Conservation (phyloP, 1,140 invertebrate genomes). For the Mylabris phalerata region DNA sequence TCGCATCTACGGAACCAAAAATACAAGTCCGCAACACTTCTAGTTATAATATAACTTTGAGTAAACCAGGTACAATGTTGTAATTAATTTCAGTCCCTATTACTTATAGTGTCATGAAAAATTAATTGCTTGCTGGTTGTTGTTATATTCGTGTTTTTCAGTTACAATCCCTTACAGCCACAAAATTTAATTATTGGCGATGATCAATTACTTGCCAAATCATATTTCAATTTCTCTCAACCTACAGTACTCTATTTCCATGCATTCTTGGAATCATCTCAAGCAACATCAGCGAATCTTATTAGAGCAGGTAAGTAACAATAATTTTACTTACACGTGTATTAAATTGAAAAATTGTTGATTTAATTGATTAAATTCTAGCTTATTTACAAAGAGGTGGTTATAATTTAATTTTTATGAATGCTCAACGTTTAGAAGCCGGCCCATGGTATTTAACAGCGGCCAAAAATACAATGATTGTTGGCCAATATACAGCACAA, state of each 20-base stretch:
- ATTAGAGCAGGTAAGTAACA: constrained; percentile 45
- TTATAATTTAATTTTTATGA: constrained; percentile 48
- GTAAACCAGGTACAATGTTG: too few species aligned
- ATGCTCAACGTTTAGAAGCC: constrained; percentile 45
- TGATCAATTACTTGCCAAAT: constrained; percentile 45
- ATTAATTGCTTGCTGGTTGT: background rate
- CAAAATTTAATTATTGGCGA: constrained; percentile 44
- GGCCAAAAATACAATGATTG: constrained; percentile 47
- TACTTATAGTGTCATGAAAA: background rate
- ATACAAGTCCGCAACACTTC: too few species aligned
- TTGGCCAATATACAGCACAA: constrained; percentile 45
- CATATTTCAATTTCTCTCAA: constrained; percentile 49
- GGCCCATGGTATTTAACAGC: constrained; percentile 52
- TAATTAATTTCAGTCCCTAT: too few species aligned
- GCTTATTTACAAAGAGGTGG: constrained; percentile 47
- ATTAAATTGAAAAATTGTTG: background rate
- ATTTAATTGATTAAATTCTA: constrained; percentile 23
- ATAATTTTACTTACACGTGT: background rate
- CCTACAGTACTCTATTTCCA: constrained; percentile 49
- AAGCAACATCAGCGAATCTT: constrained; percentile 42
- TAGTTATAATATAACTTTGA: too few species aligned
- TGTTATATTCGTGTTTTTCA: constrained; percentile 27
- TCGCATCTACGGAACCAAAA: too few species aligned
- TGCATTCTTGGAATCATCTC: constrained; percentile 50
- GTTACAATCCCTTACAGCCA: constrained; percentile 47